phyloP scores from a whole-genome alignment of 1,140 invertebrate genomes.

The Drosophila melanica region DNA sequence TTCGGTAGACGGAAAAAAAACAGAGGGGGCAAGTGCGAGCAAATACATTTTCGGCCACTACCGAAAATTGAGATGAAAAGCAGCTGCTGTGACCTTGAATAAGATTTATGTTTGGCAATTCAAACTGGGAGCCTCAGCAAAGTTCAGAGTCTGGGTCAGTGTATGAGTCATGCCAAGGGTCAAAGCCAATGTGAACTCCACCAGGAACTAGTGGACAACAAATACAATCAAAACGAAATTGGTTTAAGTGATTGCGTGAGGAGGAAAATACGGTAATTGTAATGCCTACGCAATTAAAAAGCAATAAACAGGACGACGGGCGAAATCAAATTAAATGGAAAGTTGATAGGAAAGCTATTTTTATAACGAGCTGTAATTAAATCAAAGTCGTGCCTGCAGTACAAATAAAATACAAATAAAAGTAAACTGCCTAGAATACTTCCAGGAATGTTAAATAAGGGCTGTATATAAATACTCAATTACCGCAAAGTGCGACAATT shows the following conservation, averaged over 20 bases:
- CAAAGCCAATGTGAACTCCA: not conserved
- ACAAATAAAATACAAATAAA: conserved; percentile 1
- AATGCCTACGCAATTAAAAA: conserved; percentile 58
- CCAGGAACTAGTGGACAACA: not conserved
- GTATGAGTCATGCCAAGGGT: no score
- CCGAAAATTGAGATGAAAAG: conserved; percentile 17
- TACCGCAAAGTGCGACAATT: not conserved
- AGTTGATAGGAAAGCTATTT: conserved; percentile 26
- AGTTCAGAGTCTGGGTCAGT: conserved; percentile 15
- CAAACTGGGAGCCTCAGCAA: not conserved
- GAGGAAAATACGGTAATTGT: conserved; percentile 27
- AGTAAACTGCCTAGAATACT: not conserved
- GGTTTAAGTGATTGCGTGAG: conserved; percentile 48
- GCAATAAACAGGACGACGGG: conserved; percentile 42
- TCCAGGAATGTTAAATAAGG: not conserved
- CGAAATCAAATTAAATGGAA: conserved; percentile 8
- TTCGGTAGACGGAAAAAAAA: conserved; percentile 3
- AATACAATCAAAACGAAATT: conserved; percentile 27
- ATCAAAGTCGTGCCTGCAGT: not conserved
- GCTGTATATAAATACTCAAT: not conserved
- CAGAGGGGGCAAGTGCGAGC: conserved; percentile 5
- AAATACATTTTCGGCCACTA: not conserved
- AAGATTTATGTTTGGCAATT: conserved; percentile 31
- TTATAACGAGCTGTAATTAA: not conserved
- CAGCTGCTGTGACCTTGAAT: conserved; percentile 25